A percentile compares a stretch with the other conserved stretches of the same genome.
Evolutionary conservation across 1,140 invertebrate genomes (phyloP).

Genomic region (Prorops nasuta): DNA sequence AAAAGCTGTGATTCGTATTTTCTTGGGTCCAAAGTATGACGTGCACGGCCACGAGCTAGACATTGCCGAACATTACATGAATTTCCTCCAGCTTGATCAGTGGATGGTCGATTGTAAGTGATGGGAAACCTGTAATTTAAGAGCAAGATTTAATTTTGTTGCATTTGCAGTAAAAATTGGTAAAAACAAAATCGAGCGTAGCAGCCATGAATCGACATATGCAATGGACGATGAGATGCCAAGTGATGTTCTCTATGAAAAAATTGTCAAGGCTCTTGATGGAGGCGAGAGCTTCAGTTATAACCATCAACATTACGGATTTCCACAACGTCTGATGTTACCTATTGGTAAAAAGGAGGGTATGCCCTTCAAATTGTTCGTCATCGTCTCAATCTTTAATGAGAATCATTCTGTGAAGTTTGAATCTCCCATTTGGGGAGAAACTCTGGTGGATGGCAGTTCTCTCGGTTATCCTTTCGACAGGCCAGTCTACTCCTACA

Average conservation of each 20-base stretch:
- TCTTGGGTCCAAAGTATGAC: constrained; percentile 62
- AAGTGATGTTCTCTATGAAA: constrained; percentile 43
- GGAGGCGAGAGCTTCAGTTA: constrained; percentile 41
- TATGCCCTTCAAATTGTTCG: constrained; percentile 62
- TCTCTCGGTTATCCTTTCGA: constrained; percentile 57
- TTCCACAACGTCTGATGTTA: constrained; percentile 62
- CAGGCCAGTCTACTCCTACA: constrained; percentile 54
- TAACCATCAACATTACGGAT: constrained; percentile 53
- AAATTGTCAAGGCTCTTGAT: constrained; percentile 47
- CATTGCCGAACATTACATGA: constrained; percentile 55
- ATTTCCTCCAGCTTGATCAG: constrained; percentile 61
- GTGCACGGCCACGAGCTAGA: constrained; percentile 54
- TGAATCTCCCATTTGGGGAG: constrained; percentile 29
- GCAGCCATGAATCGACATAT: constrained; percentile 47
- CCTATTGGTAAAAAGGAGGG: constrained; percentile 63
- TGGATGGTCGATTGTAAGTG: constrained; percentile 54
- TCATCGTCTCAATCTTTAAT: constrained; percentile 58
- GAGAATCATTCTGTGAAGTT: constrained; percentile 19
- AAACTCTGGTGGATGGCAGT: constrained; percentile 28
- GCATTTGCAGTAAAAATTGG: constrained; percentile 55
- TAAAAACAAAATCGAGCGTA: constrained; percentile 60
- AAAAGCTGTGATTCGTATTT: constrained; percentile 60
- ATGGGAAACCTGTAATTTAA: no score
- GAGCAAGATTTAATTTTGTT: constrained; percentile 13
- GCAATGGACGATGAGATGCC: constrained; percentile 35